Evolutionary conservation across 2,888 invertebrate species (phyloP), one percentile per base, ranked within the genome.

Genomic region (Heliconius ethilla): DNA sequence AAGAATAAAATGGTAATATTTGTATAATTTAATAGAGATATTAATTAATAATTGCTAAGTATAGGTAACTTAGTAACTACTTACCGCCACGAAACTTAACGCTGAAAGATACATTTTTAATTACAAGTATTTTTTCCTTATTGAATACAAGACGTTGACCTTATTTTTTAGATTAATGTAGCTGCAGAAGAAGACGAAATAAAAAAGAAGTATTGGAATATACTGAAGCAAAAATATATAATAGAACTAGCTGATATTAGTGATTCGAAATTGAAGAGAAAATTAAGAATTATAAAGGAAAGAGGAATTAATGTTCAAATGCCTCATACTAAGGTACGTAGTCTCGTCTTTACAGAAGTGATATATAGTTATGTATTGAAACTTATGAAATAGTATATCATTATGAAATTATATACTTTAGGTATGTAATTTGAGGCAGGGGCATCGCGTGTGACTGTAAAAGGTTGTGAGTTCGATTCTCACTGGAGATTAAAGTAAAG

Each of bases 161-260:
- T n/a, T 59, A n/a, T 25, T 40, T 65, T 63, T 29, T 80, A 94
- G 94, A 87, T 93, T 11, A 86, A 87, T 7, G 90, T 93, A 78
- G 91, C 92, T 65, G 92, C 92, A 0, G 91, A 92, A 86, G 94
- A 94, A 87, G 93, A 94, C 79, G 92, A 93, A 87, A 91, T 93
- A 66, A 94, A 94, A 78, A 93, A 91, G 77, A 89, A 91, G 77
- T 94, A 94, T 83, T 94, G 94, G 94, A 88, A 88, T 70, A 89
- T 92, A 79, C 78, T 94, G 63, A 94, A 93, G 83, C 89, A 87
- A 59, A 92, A 92, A 84, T 94, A 92, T 85, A 84, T 90, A 62
- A 84, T 83, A 67, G 83, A 90, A 27, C 83, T 82, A 37, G 81
- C 84, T 72, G 63, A 84, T n/a, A 77, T 83, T 51, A 86, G 86